Conservation (phyloP, 1,140 invertebrate genomes). For the Drosophila teissieri region DNA sequence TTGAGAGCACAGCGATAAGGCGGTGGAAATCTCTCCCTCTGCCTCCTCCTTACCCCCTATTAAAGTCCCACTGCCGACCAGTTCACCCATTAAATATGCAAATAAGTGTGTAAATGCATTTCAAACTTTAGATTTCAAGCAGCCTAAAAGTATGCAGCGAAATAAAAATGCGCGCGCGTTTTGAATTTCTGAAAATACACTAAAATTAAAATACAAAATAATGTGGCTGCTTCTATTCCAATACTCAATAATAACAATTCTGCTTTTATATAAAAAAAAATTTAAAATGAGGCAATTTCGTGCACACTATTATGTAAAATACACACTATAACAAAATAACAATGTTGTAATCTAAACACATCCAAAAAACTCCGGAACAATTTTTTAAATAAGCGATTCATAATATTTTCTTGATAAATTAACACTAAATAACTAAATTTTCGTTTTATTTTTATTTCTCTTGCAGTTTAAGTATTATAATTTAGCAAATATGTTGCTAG, state of each 20-base stretch:
- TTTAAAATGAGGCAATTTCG: too few relatives aligned
- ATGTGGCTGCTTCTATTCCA: conserved; percentile 3
- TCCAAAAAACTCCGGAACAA: too few relatives aligned
- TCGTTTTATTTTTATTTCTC: conserved; percentile 2
- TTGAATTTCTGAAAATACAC: background rate
- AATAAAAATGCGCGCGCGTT: background rate
- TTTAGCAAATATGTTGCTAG: conserved; percentile 61
- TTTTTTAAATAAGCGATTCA: background rate
- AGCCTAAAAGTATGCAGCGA: conserved; percentile 58
- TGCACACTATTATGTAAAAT: too few relatives aligned
- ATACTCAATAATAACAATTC: too few relatives aligned
- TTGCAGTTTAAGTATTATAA: conserved; percentile 66
- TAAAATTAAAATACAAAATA: background rate
- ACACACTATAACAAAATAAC: too few relatives aligned
- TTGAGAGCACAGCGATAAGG: conserved; percentile 36
- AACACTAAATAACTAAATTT: background rate
- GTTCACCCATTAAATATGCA: conserved; percentile 26
- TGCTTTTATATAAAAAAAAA: too few relatives aligned
- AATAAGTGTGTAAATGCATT: background rate
- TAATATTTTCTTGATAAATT: background rate
- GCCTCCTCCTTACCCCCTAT: conserved; percentile 2
- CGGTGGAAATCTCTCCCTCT: background rate
- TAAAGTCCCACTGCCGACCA: background rate
- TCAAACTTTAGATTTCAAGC: background rate
- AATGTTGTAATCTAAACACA: too few relatives aligned